phyloP scores from a whole-genome alignment of 92 coral and sea anemone genomes.

The Porites evermanni region DNA sequence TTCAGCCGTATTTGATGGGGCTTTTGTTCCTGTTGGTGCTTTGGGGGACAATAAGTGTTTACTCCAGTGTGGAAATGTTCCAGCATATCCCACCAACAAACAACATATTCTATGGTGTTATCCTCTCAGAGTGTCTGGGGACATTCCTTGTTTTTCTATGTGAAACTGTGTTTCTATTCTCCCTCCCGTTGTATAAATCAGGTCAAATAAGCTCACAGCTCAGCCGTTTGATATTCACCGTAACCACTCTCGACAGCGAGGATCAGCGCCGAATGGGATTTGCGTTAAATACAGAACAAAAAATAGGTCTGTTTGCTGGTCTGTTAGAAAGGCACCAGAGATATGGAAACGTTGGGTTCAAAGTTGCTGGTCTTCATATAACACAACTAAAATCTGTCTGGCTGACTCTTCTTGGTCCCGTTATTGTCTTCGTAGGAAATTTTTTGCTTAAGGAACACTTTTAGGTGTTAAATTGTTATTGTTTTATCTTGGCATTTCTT shows the following conservation, averaged over 20 bases:
- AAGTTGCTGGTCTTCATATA: slow-evolving; percentile 54
- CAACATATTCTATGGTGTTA: slow-evolving; percentile 20
- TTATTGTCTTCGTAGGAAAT: slow-evolving; percentile 65
- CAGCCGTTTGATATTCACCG: slow-evolving; percentile 37
- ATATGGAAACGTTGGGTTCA: slow-evolving; percentile 63
- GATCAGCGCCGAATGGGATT: slow-evolving; percentile 44
- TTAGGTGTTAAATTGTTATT: background rate
- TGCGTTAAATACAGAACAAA: slow-evolving; percentile 41
- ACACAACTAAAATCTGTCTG: slow-evolving; percentile 63
- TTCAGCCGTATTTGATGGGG: slow-evolving; percentile 54
- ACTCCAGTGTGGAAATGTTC: slow-evolving; percentile 61
- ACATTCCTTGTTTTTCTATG: slow-evolving; percentile 53
- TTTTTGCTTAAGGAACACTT: slow-evolving; percentile 58
- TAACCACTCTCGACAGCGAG: slow-evolving; percentile 50
- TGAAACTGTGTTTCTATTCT: slow-evolving; percentile 54
- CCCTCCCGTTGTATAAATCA: slow-evolving; percentile 46
- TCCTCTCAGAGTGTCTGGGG: slow-evolving; percentile 57
- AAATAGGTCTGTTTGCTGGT: slow-evolving; percentile 43
- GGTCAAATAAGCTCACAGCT: slow-evolving; percentile 59
- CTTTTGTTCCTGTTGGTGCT: slow-evolving; percentile 54
- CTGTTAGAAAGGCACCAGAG: slow-evolving; percentile 49
- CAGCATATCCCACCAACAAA: slow-evolving; percentile 27
- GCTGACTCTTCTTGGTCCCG: slow-evolving; percentile 62
- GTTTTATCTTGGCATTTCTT: too few relatives aligned
- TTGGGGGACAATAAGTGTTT: slow-evolving; percentile 66